These are phyloP conservation scores for Odontocolon sp. DNA, from an alignment of 2,888 invertebrate genomes.

Conservation along the genomic window DNA sequence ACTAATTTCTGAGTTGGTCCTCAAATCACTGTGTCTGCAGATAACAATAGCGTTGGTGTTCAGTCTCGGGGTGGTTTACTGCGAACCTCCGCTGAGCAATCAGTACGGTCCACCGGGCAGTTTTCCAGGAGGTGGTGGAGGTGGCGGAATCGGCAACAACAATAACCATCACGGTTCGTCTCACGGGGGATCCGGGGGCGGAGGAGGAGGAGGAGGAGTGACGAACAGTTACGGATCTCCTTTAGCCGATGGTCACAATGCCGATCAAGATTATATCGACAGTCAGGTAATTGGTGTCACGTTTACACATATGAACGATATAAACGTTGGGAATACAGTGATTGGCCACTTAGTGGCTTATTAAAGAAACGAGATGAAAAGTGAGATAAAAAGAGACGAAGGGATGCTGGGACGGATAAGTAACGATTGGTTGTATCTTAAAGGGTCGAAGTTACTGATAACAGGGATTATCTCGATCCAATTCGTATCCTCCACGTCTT, in stretches of 20 bases:
- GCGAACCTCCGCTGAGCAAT: slow-evolving; percentile 74
- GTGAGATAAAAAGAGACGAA: too few species aligned
- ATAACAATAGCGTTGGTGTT: slow-evolving; percentile 68
- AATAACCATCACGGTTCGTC: slow-evolving; percentile 58
- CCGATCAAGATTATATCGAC: slow-evolving; percentile 77
- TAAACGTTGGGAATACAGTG: too few species aligned
- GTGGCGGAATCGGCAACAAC: slow-evolving; percentile 57
- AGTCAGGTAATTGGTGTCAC: slow-evolving; percentile 71
- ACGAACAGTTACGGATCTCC: slow-evolving; percentile 75
- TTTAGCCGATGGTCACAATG: slow-evolving; percentile 70
- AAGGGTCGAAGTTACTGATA: not conserved
- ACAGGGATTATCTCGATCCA: not conserved
- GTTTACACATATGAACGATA: too few species aligned
- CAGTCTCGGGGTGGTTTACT: slow-evolving; percentile 67
- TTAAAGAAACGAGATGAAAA: too few species aligned
- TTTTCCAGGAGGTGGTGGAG: slow-evolving; percentile 70
- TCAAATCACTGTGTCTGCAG: slow-evolving; percentile 56
- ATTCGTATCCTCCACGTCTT: not conserved
- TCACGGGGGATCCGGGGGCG: slow-evolving; percentile 48
- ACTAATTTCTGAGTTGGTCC: slow-evolving; percentile 31
- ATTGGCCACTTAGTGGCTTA: too few species aligned
- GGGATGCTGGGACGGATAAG: too few species aligned
- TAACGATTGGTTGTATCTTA: too few species aligned
- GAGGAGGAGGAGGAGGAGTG: slow-evolving; percentile 57
- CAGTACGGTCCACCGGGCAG: slow-evolving; percentile 78